Evolutionary conservation across 2,113 vertebrate species (phyloP).

Genomic region (Capricornis sumatraensis): DNA sequence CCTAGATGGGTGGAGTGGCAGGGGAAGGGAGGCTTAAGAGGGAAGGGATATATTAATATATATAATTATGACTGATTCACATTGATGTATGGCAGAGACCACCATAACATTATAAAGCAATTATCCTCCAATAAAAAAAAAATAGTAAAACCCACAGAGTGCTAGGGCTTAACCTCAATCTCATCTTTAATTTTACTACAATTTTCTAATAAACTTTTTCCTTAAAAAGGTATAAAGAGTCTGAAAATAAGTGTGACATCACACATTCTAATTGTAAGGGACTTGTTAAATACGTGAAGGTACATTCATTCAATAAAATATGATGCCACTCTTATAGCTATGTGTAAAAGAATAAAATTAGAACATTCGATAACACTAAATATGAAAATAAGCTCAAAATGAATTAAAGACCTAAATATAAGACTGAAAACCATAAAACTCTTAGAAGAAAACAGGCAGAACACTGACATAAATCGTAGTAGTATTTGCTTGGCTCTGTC

Average conservation of each 20-base stretch:
- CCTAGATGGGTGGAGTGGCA: not conserved
- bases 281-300: not conserved
- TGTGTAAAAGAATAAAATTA: not conserved
- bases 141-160: not conserved
- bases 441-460: not conserved
- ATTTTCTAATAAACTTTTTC: conserved; percentile 33
- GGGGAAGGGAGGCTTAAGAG: not conserved
- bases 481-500: not conserved
- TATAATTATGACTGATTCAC: not conserved
- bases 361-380: not conserved
- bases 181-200: conserved; percentile 21
- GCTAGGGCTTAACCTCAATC: not conserved
- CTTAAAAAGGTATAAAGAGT: not conserved
- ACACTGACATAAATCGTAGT: not conserved
- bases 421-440: not conserved
- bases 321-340: not conserved
- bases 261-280: not conserved
- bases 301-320: not conserved
- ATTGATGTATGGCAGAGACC: not conserved
- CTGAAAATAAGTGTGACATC: not conserved
- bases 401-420: not conserved
- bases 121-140: not conserved
- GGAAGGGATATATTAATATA: not conserved
- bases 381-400: not conserved
- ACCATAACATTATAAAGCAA: not conserved